Conservation (phyloP, 2,888 invertebrate species). For the Physocephala rufipes region DNA sequence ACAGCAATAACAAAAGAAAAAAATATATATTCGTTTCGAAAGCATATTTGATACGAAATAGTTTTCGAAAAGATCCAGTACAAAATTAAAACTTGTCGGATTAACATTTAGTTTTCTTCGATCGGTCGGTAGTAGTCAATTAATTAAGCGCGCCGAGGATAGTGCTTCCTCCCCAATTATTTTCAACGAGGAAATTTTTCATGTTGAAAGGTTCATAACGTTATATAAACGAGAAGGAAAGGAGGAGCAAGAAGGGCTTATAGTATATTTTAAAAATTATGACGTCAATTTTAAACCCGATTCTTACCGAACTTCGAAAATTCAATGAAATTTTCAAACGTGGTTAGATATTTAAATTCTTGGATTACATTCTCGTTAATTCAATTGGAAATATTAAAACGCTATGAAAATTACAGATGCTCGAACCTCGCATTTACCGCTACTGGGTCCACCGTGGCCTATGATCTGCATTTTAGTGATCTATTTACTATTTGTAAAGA, state of each 20-base stretch:
- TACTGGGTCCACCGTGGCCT: constrained; percentile 75
- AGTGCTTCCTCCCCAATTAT: no score
- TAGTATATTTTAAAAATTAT: background rate
- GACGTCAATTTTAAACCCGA: background rate
- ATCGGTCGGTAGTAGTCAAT: no score
- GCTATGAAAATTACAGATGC: constrained; percentile 43
- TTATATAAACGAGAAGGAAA: no score
- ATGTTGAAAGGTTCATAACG: no score
- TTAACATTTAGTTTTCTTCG: constrained; percentile 8
- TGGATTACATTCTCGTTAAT: background rate
- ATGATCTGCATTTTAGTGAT: constrained; percentile 68
- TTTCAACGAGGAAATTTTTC: background rate
- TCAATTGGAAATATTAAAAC: background rate
- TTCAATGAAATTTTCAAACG: background rate
- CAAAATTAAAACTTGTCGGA: no score
- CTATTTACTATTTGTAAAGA: constrained; percentile 76
- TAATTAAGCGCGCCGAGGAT: no score
- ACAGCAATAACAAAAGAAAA: background rate
- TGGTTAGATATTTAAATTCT: background rate
- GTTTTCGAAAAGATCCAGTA: background rate
- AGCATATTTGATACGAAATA: background rate
- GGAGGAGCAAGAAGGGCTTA: background rate
- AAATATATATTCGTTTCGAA: background rate
- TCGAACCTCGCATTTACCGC: constrained; percentile 71
- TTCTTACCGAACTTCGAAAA: background rate